phyloP scores from a whole-genome alignment of 35 echinoderm and acorn worm species.

The Ophiothrix spiculata region DNA sequence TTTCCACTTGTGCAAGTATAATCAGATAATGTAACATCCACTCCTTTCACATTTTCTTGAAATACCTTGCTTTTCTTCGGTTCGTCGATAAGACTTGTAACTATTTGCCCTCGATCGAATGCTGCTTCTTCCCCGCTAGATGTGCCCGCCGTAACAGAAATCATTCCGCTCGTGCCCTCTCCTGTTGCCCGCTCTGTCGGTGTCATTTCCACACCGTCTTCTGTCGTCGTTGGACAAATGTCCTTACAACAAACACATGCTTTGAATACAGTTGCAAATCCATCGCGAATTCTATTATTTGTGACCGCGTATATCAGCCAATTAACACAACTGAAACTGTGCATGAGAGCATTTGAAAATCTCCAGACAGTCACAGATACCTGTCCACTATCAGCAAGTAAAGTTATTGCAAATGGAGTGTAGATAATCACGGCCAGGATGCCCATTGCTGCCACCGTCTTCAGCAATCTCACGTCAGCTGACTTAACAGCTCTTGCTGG shows the following conservation, averaged over 20 bases:
- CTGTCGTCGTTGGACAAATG: not conserved
- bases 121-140: too few relatives aligned
- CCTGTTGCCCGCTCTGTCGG: not conserved
- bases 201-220: not conserved
- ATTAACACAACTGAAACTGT: not conserved
- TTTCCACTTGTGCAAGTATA: too few relatives aligned
- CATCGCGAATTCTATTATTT: not conserved
- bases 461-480: conserved; percentile 5
- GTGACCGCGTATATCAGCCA: not conserved
- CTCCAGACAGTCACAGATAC: not conserved
- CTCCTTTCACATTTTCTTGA: too few relatives aligned
- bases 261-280: not conserved
- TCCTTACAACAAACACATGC: not conserved
- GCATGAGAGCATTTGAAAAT: not conserved
- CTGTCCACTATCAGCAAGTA: not conserved
- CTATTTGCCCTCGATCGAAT: too few relatives aligned
- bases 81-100: too few relatives aligned
- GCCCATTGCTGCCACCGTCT: not conserved
- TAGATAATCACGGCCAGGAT: conserved; percentile 11
- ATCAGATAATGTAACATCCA: too few relatives aligned
- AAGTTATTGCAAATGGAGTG: not conserved
- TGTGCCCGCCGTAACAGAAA: not conserved
- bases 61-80: too few relatives aligned
- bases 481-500: not conserved
- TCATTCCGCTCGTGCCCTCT: not conserved